Conservation (phyloP, 2,888 invertebrate species). For the Agrochola circellaris region DNA sequence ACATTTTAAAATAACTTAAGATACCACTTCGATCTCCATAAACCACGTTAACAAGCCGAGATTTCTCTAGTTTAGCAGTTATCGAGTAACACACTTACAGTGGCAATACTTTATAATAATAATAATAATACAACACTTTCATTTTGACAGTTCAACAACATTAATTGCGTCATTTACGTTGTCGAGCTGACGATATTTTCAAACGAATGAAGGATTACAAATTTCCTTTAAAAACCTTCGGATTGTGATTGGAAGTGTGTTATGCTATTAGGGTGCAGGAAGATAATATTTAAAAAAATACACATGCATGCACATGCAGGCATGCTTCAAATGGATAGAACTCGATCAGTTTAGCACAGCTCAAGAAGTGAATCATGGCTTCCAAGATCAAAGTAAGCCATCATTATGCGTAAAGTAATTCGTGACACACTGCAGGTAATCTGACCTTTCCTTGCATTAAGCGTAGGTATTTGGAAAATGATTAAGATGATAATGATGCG, state of each 20-base stretch:
- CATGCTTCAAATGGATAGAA: neutral
- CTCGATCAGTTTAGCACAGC: neutral
- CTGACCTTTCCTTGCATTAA: neutral
- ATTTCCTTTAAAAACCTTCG: neutral
- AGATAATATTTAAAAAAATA: no score
- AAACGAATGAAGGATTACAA: neutral
- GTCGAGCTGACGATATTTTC: neutral
- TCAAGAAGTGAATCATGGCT: neutral
- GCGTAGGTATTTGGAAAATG: neutral
- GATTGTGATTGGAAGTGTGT: neutral
- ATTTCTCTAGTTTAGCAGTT: neutral
- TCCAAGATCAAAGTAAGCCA: neutral
- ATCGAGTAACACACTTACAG: no score
- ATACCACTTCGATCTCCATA: neutral
- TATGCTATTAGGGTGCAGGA: no score
- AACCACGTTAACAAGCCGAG: neutral
- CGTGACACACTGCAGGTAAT: conserved; percentile 12
- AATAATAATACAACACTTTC: no score
- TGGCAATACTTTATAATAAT: no score
- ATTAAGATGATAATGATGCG: neutral
- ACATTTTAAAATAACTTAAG: neutral
- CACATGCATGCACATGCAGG: neutral
- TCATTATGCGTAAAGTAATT: neutral
- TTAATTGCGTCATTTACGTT: neutral
- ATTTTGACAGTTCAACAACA: neutral